Evolutionary conservation across 2,797 vertebrate genomes (phyloP).

Genomic region (Manis javanica): DNA sequence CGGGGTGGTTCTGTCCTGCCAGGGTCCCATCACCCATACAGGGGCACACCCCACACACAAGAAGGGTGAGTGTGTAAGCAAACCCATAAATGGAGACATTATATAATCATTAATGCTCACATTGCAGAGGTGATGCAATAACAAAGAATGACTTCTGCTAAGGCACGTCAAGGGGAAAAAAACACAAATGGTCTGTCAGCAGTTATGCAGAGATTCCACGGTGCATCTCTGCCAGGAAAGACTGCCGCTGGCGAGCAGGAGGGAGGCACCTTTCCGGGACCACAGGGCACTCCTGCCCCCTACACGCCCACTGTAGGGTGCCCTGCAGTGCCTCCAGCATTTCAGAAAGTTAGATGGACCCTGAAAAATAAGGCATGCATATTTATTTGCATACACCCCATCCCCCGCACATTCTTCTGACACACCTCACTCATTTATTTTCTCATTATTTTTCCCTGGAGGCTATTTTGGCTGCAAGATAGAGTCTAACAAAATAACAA

Average conservation of each 20-base stretch:
- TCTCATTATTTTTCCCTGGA: background rate
- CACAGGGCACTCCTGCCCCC: background rate
- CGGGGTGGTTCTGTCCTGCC: background rate
- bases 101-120: background rate
- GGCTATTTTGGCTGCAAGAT: constrained; percentile 67
- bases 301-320: background rate
- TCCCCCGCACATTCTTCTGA: background rate
- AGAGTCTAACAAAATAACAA: constrained; percentile 44
- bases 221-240: too few relatives aligned
- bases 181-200: background rate
- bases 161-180: background rate
- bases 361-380: accelerated
- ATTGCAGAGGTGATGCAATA: background rate
- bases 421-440: background rate
- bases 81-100: background rate
- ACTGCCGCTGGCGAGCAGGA: background rate
- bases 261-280: too few relatives aligned
- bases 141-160: background rate
- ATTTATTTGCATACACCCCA: background rate
- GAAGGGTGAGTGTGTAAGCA: background rate
- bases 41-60: background rate
- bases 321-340: too few relatives aligned
- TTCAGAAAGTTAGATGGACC: too few relatives aligned
- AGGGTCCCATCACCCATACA: background rate
- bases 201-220: background rate